phyloP scores from a whole-genome alignment of 2,888 invertebrate species.

The Eilema sororculum region DNA sequence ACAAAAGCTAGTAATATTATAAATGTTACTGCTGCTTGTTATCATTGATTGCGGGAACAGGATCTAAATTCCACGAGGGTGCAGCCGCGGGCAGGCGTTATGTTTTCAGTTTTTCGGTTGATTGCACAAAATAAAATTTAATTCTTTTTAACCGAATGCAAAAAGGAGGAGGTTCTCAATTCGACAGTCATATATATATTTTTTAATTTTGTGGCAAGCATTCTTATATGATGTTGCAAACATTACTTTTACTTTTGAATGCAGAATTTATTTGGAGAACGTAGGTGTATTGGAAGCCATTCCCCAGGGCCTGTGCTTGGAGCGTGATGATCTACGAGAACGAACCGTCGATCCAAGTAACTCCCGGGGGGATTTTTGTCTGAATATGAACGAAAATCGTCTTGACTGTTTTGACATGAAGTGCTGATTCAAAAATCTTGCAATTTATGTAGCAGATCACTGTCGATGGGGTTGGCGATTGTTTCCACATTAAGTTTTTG shows the following conservation, averaged over 20 bases:
- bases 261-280: neutral
- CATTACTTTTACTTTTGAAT: neutral
- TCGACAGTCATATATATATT: too few species aligned
- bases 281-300: neutral
- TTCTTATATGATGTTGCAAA: neutral
- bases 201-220: too few species aligned
- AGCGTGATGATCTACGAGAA: slow-evolving; percentile 10
- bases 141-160: too few species aligned
- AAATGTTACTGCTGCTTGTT: too few species aligned
- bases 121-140: too few species aligned
- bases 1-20: too few species aligned
- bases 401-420: neutral
- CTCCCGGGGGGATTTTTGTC: neutral
- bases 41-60: too few species aligned
- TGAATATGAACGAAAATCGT: neutral
- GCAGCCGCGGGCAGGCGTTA: too few species aligned
- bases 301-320: neutral
- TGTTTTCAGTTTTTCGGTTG: too few species aligned
- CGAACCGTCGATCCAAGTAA: slow-evolving; percentile 13
- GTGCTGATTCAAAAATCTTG: neutral
- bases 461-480: neutral
- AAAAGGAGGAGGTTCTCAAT: too few species aligned
- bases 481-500: neutral
- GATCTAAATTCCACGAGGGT: too few species aligned
- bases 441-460: too few species aligned